phyloP scores from a whole-genome alignment of 1,140 invertebrate species.

The Neelides sp. region DNA sequence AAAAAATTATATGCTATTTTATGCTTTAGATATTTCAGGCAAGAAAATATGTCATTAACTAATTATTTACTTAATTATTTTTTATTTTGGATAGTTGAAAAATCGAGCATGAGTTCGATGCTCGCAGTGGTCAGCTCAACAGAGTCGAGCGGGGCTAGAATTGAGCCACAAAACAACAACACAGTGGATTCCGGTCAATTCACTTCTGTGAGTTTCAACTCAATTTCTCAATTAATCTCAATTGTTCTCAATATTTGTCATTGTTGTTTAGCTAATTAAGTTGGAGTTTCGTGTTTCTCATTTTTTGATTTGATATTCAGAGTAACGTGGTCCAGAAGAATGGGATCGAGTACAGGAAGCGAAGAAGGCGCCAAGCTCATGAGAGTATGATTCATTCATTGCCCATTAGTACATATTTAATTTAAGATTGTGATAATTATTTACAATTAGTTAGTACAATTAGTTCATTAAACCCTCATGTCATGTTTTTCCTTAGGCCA shows the following conservation, averaged over 20 bases:
- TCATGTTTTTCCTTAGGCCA: constrained; percentile 1
- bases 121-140: too few relatives aligned
- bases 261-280: neutral
- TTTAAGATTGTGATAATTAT: neutral
- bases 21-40: too few relatives aligned
- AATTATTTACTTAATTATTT: too few relatives aligned
- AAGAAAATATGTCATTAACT: too few relatives aligned
- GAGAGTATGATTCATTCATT: constrained; percentile 11
- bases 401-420: neutral
- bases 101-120: too few relatives aligned
- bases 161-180: constrained; percentile 5
- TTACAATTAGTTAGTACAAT: constrained; percentile 1
- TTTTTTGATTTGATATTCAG: constrained; percentile 4
- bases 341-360: constrained; percentile 16
- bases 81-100: too few relatives aligned
- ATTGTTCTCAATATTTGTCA: neutral
- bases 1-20: too few relatives aligned
- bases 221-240: constrained; percentile 4
- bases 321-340: constrained; percentile 19
- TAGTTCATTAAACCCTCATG: neutral
- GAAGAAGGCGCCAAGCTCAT: constrained; percentile 19
- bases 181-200: constrained; percentile 13
- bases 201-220: constrained; percentile 7
- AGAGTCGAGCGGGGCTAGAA: too few relatives aligned
- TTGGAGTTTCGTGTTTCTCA: neutral